These are phyloP conservation scores for Hemichromis elongatus DNA, from an alignment of 2,113 vertebrate genomes.

Conservation along the genomic window DNA sequence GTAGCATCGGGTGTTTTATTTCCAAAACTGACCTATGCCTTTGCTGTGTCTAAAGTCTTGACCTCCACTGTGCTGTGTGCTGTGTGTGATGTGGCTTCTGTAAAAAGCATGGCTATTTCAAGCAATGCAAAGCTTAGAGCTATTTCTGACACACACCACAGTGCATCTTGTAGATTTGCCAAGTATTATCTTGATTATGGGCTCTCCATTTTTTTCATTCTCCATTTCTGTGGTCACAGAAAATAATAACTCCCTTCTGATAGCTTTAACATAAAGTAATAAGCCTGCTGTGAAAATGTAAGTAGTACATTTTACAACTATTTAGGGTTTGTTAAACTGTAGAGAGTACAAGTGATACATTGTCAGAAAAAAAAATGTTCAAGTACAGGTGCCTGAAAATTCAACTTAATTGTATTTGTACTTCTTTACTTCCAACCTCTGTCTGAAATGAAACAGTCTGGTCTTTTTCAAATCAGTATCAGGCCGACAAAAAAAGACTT, in stretches of 20 bases:
- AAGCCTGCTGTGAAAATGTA: neutral
- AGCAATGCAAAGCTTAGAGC: neutral
- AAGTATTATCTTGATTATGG: neutral
- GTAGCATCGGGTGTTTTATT: neutral
- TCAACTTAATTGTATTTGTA: neutral
- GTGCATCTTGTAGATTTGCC: neutral
- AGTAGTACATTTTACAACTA: neutral
- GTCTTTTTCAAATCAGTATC: no score
- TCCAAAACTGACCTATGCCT: neutral
- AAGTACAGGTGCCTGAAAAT: neutral
- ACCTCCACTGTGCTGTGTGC: neutral
- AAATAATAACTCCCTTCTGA: neutral
- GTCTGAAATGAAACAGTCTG: neutral
- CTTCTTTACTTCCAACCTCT: neutral
- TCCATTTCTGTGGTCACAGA: no score
- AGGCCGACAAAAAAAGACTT: neutral
- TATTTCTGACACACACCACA: neutral
- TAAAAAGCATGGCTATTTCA: neutral
- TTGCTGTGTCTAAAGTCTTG: neutral
- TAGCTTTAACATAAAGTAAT: neutral
- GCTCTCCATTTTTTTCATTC: neutral
- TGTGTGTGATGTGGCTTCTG: neutral
- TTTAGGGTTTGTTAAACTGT: neutral
- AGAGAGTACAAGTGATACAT: neutral
- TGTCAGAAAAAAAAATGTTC: neutral